Percentiles rank a stretch among this genome's conserved stretches.
Evolutionary conservation across 1,140 invertebrate species (phyloP).

Genomic region (Zaprionus davidi): DNA sequence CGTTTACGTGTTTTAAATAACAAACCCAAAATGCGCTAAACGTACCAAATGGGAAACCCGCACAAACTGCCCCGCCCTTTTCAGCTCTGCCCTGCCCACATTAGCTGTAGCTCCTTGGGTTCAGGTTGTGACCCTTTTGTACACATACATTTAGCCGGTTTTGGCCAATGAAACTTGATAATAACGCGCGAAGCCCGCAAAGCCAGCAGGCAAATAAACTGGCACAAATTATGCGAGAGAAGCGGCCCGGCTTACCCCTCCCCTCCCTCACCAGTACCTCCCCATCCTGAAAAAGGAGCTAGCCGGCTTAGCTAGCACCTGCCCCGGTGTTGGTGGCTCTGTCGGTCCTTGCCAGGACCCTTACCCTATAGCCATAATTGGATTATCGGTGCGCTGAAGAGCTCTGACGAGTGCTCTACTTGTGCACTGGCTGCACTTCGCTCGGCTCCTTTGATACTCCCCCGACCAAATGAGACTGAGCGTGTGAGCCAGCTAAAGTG

Average conservation of each 20-base stretch:
- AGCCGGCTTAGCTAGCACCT: conserved; percentile 2
- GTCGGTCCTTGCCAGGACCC: conserved; percentile 23
- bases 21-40: conserved; percentile 45
- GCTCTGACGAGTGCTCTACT: conserved; percentile 66
- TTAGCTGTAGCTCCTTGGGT: conserved; percentile 50
- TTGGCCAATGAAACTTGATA: conserved; percentile 73
- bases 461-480: conserved; percentile 26
- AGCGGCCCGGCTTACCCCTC: conserved; percentile 20
- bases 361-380: conserved; percentile 67
- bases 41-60: conserved; percentile 31
- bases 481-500: conserved; percentile 27
- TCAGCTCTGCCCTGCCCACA: conserved; percentile 30
- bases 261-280: not conserved
- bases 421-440: conserved; percentile 44
- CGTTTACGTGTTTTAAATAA: conserved; percentile 52
- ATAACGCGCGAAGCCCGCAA: conserved; percentile 52
- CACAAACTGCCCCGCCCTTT: not conserved
- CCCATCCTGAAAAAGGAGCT: conserved; percentile 8
- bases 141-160: conserved; percentile 58
- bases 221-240: conserved; percentile 67
- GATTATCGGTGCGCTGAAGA: conserved; percentile 71
- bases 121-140: conserved; percentile 69
- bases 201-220: conserved; percentile 63
- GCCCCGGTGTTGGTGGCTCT: not conserved
- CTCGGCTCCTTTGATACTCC: conserved; percentile 23